Evolutionary conservation across 2,888 invertebrate species (phyloP).

Genomic region (Syritta pipiens): DNA sequence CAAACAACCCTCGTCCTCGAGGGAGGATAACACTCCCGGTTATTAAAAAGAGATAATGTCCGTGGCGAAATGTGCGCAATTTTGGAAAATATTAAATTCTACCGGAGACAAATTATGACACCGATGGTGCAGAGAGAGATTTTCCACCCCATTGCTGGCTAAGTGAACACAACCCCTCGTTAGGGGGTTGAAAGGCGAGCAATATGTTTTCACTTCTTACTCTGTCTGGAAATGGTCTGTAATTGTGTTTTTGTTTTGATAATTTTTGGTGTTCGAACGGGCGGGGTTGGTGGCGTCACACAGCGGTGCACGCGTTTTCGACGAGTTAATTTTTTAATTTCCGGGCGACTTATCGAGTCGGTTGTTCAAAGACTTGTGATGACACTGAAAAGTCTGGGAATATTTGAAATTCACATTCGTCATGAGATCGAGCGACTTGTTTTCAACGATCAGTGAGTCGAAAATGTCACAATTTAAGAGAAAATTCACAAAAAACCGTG

Average conservation of each 20-base stretch:
- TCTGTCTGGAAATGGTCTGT: background rate
- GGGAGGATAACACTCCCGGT: background rate
- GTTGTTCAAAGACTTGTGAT: too few species aligned
- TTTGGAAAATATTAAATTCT: constrained; percentile 54
- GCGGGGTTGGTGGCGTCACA: too few species aligned
- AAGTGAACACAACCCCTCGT: constrained; percentile 7
- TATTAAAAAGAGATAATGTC: constrained; percentile 62
- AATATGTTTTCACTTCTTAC: constrained; percentile 24
- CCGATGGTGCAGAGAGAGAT: constrained; percentile 29
- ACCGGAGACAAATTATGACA: constrained; percentile 62
- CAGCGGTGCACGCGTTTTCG: too few species aligned
- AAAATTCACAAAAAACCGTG: too few species aligned
- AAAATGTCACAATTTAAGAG: too few species aligned
- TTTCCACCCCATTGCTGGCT: background rate
- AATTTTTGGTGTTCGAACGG: too few species aligned
- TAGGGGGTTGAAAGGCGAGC: background rate
- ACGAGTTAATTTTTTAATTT: too few species aligned
- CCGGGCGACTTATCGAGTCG: too few species aligned
- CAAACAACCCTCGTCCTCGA: background rate
- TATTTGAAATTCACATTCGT: too few species aligned
- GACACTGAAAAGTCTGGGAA: too few species aligned
- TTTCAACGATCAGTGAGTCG: too few species aligned
- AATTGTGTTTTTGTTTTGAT: constrained; percentile 6
- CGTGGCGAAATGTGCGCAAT: constrained; percentile 41
- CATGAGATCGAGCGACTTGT: too few species aligned